Evolutionary conservation across 1,140 invertebrate genomes (phyloP), one percentile per base, ranked within the genome.

Genomic region (Solenopsis fugax): DNA sequence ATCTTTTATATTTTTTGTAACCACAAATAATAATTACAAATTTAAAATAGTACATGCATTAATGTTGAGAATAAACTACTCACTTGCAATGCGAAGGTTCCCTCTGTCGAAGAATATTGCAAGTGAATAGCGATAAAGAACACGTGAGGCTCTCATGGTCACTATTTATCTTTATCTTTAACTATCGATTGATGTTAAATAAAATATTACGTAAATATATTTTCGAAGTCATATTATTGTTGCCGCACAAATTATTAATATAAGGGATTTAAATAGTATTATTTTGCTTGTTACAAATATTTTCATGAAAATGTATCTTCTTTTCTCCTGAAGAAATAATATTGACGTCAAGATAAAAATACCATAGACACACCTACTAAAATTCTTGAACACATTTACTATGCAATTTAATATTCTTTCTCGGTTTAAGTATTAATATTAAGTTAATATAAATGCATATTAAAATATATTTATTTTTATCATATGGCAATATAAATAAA

Each of bases 81-180:
- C 45, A 37, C n/a, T 82, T 82, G 18, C 41, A 73, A 60, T 34
- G 16, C 10, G 5, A 82, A 73, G 80, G 78, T 82, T 82, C 78
- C 67, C 65, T 82, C 78, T 82, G 16, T 82, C 37, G 67, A 34
- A 82, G 7, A 60, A 60, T 1, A 48, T 65, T 13, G 6, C 41
- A 82, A 82, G n/a, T 4, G 9, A 82, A 34, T 60, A 18, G 24
- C 7, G 12, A 48, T 60, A 10, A 34, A 4, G 6, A 50, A 69
- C 13, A n/a, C 34, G 18, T 29, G 5, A 18, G 1, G 1, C 67
- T 73, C 52, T 60, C 9, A 60, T 60, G 52, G 24, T 72, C 24
- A 82, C n/a, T 37, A 37, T 21, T 34, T 81, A 29, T 29, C 29
- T 2, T 29, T 29, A 29, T 72, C 7, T 77, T 29, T 13, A 37